Evolutionary conservation across 2,888 invertebrate genomes (phyloP), one percentile per base, ranked within the genome.

Genomic region (Pristionchus exspectatus): DNA sequence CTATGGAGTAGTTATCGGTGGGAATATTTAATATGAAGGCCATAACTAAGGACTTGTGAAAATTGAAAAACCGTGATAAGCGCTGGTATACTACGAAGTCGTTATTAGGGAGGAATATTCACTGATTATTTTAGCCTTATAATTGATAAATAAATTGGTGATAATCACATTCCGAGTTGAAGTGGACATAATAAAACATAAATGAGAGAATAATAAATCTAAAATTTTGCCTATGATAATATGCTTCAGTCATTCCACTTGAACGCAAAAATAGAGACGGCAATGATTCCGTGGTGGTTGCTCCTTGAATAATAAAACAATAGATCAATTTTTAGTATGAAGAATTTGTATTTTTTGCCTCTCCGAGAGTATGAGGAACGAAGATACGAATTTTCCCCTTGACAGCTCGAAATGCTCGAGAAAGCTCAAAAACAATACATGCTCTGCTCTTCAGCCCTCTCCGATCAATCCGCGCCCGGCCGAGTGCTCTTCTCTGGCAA

Each of bases 1-100:
- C 92, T 95, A 95, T 90, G 95, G 95, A 54, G 90, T 95, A 44
- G 94, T 95, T 30, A 94, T 95, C 89, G 94, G 92, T 91, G 54
- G n/a, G n/a, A n/a, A n/a, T n/a, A n/a, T n/a, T n/a, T n/a, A n/a
- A n/a, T n/a, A n/a, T n/a, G n/a, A n/a, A n/a, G n/a, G n/a, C n/a
- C n/a, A n/a, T n/a, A n/a, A n/a, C n/a, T n/a, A n/a, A n/a, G n/a
- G n/a, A n/a, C n/a, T n/a, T n/a, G n/a, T n/a, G n/a, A n/a, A n/a
- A n/a, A n/a, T n/a, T n/a, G n/a, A n/a, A n/a, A n/a, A n/a, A n/a
- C n/a, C n/a, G n/a, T n/a, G n/a, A n/a, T n/a, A n/a, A n/a, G n/a
- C n/a, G 89, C 90, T 18, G 44, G 44, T 44, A 9, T 44, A 44
- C 44, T 44, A 44, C 44, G 44, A 9, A 44, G 44, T 44, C 4